Evolutionary conservation across 2,797 vertebrate species (phyloP).

Genomic region (Eupleurogrammus muticus): DNA sequence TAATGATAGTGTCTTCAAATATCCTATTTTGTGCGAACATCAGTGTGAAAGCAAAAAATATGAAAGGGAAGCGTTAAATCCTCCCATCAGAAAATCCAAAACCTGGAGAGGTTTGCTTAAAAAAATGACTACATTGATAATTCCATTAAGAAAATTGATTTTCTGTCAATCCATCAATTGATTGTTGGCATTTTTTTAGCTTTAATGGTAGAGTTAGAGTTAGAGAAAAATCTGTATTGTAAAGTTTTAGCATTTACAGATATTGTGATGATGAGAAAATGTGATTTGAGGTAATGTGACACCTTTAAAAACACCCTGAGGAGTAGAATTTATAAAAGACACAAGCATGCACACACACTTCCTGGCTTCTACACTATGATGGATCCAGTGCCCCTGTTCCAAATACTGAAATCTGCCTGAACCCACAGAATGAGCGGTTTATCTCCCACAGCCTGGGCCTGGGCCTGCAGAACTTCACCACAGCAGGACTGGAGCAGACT

Average conservation of each 20-base stretch:
- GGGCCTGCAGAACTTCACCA: conserved; percentile 34
- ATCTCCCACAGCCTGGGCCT: conserved; percentile 17
- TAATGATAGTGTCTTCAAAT: too few species aligned
- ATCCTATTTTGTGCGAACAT: too few species aligned
- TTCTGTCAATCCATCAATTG: too few species aligned
- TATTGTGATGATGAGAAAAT: conserved; percentile 6
- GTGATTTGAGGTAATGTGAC: conserved; percentile 13
- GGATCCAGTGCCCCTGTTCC: not conserved
- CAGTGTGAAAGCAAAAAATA: too few species aligned
- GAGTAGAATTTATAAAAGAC: conserved; percentile 12
- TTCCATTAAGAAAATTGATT: not conserved
- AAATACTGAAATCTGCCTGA: conserved; percentile 12
- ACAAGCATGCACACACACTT: too few species aligned
- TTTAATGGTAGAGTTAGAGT: not conserved
- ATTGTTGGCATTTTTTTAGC: not conserved
- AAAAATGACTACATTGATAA: not conserved
- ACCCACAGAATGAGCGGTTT: conserved; percentile 31
- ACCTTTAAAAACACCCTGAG: conserved; percentile 14
- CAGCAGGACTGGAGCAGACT: conserved; percentile 28
- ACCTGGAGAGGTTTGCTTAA: too few species aligned
- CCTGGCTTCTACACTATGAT: too few species aligned
- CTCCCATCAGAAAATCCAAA: too few species aligned
- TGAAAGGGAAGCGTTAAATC: too few species aligned
- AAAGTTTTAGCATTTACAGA: conserved; percentile 16
- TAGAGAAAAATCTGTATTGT: conserved; percentile 5